These are phyloP conservation scores for Cyrtorhinus lividipennis DNA, from an alignment of 1,140 invertebrate genomes.

Conservation along the genomic window DNA sequence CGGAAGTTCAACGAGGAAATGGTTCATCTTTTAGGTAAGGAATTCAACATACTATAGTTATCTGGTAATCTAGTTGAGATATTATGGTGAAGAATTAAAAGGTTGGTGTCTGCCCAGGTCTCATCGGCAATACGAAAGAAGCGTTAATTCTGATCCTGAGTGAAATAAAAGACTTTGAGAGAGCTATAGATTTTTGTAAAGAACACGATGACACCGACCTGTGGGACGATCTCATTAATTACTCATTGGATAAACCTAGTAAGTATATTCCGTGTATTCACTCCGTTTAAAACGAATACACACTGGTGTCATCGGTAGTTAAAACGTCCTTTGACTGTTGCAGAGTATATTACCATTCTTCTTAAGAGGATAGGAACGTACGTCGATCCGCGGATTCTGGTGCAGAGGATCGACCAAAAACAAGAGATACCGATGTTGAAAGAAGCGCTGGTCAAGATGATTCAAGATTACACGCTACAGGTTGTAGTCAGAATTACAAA, in stretches of 20 bases:
- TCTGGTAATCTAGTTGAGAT: neutral
- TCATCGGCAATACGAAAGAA: conserved; percentile 84
- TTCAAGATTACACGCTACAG: conserved; percentile 89
- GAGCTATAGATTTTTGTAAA: conserved; percentile 93
- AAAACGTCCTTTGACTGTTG: conserved; percentile 19
- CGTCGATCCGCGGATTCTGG: conserved; percentile 75
- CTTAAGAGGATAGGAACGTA: conserved; percentile 73
- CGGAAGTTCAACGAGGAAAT: conserved; percentile 73
- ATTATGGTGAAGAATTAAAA: neutral
- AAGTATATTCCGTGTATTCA: too few relatives aligned
- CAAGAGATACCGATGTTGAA: conserved; percentile 80
- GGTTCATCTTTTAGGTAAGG: conserved; percentile 73
- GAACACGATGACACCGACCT: conserved; percentile 88
- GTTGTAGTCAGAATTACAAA: conserved; percentile 23
- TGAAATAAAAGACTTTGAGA: conserved; percentile 72
- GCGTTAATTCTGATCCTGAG: conserved; percentile 81
- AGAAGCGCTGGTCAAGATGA: conserved; percentile 84
- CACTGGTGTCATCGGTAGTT: too few relatives aligned
- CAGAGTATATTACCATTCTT: conserved; percentile 58
- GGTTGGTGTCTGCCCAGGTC: conserved; percentile 30
- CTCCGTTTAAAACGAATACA: too few relatives aligned
- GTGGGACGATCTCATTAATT: conserved; percentile 86
- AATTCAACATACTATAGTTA: neutral
- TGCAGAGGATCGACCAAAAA: conserved; percentile 65
- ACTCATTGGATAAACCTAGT: conserved; percentile 76